These are phyloP conservation scores for Isotomurus palustris DNA, from an alignment of 2,888 invertebrate genomes.

Conservation along the genomic window DNA sequence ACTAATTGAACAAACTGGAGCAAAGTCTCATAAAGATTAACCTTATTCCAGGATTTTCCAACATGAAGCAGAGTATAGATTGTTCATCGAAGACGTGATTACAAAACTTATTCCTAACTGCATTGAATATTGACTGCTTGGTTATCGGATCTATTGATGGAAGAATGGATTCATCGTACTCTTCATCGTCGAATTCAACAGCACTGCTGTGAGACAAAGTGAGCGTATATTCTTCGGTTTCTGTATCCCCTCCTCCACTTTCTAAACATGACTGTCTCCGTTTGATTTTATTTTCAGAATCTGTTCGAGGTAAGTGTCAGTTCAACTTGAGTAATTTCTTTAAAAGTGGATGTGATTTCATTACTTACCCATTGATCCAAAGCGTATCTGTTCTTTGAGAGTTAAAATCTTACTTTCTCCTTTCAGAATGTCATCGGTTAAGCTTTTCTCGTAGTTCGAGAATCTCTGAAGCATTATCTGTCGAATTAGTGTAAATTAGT, in stretches of 20 bases:
- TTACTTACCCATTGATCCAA: conserved; percentile 16
- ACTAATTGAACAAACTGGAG: too few relatives aligned
- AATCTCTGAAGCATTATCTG: conserved; percentile 32
- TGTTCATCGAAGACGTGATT: conserved; percentile 39
- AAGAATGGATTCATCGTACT: conserved; percentile 32
- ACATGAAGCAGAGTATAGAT: conserved; percentile 32
- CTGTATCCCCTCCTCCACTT: neutral
- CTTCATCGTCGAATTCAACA: conserved; percentile 19
- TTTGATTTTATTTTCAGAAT: neutral
- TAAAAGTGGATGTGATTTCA: neutral
- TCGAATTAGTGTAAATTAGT: neutral
- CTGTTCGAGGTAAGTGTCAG: neutral
- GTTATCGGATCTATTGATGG: conserved; percentile 37
- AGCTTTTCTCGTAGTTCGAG: conserved; percentile 15
- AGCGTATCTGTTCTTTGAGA: conserved; percentile 28
- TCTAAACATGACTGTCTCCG: too few relatives aligned
- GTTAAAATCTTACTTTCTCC: conserved; percentile 24
- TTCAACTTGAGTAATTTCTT: neutral
- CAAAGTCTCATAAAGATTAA: too few relatives aligned
- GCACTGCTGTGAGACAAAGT: neutral
- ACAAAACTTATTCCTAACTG: conserved; percentile 34
- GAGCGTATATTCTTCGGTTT: too few relatives aligned
- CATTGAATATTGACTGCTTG: conserved; percentile 25
- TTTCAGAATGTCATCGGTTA: conserved; percentile 22
- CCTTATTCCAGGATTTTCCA: conserved; percentile 18